Evolutionary conservation across 2,888 invertebrate species (phyloP).

Genomic region (Cynaeus angustus): DNA sequence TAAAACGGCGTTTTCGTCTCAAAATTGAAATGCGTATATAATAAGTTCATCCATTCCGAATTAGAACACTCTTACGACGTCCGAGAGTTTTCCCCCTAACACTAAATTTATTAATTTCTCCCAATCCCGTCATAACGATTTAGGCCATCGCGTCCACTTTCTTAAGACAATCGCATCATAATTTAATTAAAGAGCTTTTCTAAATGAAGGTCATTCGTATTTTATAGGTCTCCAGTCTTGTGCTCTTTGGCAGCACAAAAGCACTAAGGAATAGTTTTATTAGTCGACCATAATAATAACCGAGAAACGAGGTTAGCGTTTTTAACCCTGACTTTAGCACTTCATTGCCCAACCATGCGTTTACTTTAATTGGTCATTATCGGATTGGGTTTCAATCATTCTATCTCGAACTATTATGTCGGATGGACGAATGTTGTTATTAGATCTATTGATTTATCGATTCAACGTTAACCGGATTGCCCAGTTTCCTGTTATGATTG

Average conservation of each 20-base stretch:
- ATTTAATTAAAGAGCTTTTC: constrained; percentile 25
- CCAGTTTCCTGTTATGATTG: constrained; percentile 31
- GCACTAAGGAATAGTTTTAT: constrained; percentile 27
- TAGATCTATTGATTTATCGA: constrained; percentile 39
- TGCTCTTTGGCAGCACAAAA: constrained; percentile 12
- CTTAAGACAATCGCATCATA: constrained; percentile 9
- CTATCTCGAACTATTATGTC: constrained; percentile 42
- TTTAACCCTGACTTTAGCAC: constrained; percentile 23
- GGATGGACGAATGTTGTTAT: constrained; percentile 34
- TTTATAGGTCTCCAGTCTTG: constrained; percentile 13
- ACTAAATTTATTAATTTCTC: too few species aligned
- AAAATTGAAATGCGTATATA: too few species aligned
- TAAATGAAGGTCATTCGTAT: constrained; percentile 19
- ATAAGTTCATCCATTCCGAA: too few species aligned
- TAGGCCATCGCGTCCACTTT: not conserved
- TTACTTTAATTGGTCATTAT: constrained; percentile 45
- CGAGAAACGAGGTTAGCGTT: constrained; percentile 17
- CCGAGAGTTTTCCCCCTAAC: too few species aligned
- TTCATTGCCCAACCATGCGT: constrained; percentile 36
- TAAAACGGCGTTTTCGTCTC: too few species aligned
- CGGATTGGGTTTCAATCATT: constrained; percentile 42
- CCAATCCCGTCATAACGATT: not conserved
- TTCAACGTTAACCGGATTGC: constrained; percentile 29
- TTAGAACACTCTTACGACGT: too few species aligned
- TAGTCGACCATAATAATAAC: constrained; percentile 14